Evolutionary conservation across 2,797 vertebrate species (phyloP).

Genomic region (Brachymystax lenok): DNA sequence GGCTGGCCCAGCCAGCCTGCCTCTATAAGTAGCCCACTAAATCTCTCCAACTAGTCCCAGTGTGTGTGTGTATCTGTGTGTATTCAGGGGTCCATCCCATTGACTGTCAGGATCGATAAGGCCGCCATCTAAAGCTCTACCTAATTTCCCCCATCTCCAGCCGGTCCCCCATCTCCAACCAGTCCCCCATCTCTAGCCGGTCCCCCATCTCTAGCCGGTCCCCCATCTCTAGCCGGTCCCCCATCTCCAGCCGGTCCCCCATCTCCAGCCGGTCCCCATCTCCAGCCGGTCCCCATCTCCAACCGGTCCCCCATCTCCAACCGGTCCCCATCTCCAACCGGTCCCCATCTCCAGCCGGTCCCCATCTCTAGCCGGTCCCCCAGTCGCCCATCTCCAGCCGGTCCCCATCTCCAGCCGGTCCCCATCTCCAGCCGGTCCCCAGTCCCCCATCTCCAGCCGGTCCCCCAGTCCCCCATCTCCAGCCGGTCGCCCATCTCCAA

Average conservation of each 20-base stretch:
- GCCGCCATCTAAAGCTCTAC: slow-evolving; percentile 61
- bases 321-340: neutral
- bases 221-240: neutral
- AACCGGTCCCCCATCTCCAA: neutral
- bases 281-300: neutral
- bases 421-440: neutral
- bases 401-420: neutral
- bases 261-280: neutral
- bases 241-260: neutral
- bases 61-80: slow-evolving; percentile 25
- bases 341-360: neutral
- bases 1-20: neutral
- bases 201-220: neutral
- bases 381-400: neutral
- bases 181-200: neutral
- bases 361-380: neutral
- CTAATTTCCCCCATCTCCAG: slow-evolving; percentile 68
- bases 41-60: slow-evolving; percentile 15
- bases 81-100: slow-evolving; percentile 27
- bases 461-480: slow-evolving; percentile 48
- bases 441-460: neutral
- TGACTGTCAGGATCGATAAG: slow-evolving; percentile 73
- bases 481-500: neutral
- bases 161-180: slow-evolving; percentile 21
- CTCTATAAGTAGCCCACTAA: neutral